These are phyloP conservation scores for Drosophila leontia DNA, from an alignment of 1,140 invertebrate species.

Conservation along the genomic window DNA sequence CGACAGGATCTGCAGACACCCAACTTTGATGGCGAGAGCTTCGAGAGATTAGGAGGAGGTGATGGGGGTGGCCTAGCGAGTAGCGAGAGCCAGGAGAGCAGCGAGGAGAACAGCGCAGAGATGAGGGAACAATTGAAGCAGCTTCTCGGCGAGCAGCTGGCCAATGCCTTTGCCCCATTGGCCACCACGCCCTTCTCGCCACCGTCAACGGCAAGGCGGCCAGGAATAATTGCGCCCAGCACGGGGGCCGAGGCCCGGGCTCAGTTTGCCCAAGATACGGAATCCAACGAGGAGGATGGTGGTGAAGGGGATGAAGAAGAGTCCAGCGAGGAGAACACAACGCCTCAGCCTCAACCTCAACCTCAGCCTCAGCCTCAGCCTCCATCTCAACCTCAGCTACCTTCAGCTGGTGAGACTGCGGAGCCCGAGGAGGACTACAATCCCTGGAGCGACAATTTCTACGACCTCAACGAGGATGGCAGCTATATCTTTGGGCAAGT, in stretches of 20 bases:
- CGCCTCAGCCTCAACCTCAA: not conserved
- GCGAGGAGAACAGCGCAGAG: constrained; percentile 20
- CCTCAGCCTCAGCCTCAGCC: not conserved
- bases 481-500: constrained; percentile 71
- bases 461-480: constrained; percentile 65
- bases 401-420: not conserved
- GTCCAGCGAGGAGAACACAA: not conserved
- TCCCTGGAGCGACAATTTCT: constrained; percentile 70
- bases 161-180: constrained; percentile 54
- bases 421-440: constrained; percentile 48
- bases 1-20: constrained; percentile 32
- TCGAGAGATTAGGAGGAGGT: constrained; percentile 26
- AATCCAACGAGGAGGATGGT: constrained; percentile 14
- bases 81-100: constrained; percentile 16
- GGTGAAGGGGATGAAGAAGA: constrained; percentile 5
- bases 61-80: not conserved
- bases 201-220: constrained; percentile 29
- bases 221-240: constrained; percentile 51
- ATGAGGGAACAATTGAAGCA: constrained; percentile 51
- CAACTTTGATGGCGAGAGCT: constrained; percentile 41
- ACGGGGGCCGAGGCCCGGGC: constrained; percentile 33
- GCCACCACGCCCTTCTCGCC: constrained; percentile 37
- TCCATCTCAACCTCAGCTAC: not conserved
- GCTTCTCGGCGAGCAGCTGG: constrained; percentile 55
- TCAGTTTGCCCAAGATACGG: constrained; percentile 36